Base-by-base conservation (phyloP, 1,140 invertebrate genomes). In the Argopecten irradians region DNA sequence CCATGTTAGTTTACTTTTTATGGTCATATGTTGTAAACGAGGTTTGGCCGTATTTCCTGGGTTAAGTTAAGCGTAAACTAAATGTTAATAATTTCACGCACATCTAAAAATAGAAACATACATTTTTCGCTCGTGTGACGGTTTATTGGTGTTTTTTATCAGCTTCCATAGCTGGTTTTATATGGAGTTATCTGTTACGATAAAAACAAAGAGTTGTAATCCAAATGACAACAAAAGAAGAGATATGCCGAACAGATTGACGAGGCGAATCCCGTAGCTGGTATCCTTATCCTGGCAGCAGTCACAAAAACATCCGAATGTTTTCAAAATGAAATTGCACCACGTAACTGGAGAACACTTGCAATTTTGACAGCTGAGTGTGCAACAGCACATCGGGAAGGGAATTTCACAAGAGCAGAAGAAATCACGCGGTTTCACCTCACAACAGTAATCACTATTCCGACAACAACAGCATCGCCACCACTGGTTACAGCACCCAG, bases 381-480 rank as follows among this genome's bases (percentile, higher is more conserved):
- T 90, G 34, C 89, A 90, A 46, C 89, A 90, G 34, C 87, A 90
- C 3, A 90, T 41, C 34, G 89, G 89, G 84, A 84, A 88, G 1
- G 89, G 89, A 46, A 88, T 35, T 55, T 90, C 87, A 55, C 89
- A 90, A 33, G 43, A 83, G 35, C 89, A 90, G n/a, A 83, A 90
- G 11, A 82, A 85, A 34, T 90, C 89, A n/a, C 83, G 87, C 35
- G 87, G 71, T 9, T 46, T 33, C 11, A 90, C n/a, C 19, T 71
- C 71, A 34, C 89, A 90, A 32, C 35, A 86, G 32, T 90, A 90
- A 0, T 88, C 82, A 34, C 34, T 84, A 35, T 88, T 86, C 5
- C 86, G 86, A 46, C 89, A 90, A 82, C 89, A 90, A 22, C 83
- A 85, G 71, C 87, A 90, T 34, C 89, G 89, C 89, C 89, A 90